These are phyloP conservation scores for Oasisia sp. DNA, from an alignment of 2,888 invertebrate species.

Conservation along the genomic window DNA sequence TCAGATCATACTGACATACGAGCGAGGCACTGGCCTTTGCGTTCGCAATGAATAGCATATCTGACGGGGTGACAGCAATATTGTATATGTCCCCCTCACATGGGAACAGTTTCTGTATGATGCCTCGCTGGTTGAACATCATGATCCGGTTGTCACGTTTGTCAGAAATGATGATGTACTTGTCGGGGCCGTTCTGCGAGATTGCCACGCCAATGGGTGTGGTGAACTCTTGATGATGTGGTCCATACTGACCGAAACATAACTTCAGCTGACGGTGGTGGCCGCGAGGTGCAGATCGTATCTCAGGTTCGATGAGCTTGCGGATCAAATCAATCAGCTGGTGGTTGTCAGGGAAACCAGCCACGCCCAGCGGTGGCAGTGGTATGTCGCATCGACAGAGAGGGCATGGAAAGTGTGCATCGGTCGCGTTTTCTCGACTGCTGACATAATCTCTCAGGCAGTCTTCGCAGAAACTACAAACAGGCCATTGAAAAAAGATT, in stretches of 20 bases:
- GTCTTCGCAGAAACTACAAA: constrained; percentile 35
- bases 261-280: constrained; percentile 17
- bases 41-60: constrained; percentile 51
- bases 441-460: constrained; percentile 53
- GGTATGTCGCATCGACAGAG: constrained; percentile 47
- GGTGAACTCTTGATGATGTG: constrained; percentile 47
- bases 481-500: not conserved
- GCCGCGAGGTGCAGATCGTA: not conserved
- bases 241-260: constrained; percentile 54
- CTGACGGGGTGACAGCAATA: constrained; percentile 47
- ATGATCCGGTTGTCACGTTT: constrained; percentile 52
- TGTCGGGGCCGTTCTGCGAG: constrained; percentile 39
- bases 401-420: constrained; percentile 54
- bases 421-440: constrained; percentile 42
- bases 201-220: constrained; percentile 55
- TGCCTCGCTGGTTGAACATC: constrained; percentile 50
- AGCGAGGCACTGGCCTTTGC: constrained; percentile 34
- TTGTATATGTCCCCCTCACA: constrained; percentile 52
- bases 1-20: constrained; percentile 18
- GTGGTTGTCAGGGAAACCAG: constrained; percentile 53
- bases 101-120: constrained; percentile 43
- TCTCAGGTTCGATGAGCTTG: constrained; percentile 34
- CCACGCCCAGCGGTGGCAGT: constrained; percentile 49
- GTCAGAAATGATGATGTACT: constrained; percentile 55
- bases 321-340: constrained; percentile 51